A percentile compares a stretch with the other conserved stretches of the same genome.
Evolutionary conservation across 2,797 vertebrate genomes (phyloP).

Genomic region (Melanogrammus aeglefinus): DNA sequence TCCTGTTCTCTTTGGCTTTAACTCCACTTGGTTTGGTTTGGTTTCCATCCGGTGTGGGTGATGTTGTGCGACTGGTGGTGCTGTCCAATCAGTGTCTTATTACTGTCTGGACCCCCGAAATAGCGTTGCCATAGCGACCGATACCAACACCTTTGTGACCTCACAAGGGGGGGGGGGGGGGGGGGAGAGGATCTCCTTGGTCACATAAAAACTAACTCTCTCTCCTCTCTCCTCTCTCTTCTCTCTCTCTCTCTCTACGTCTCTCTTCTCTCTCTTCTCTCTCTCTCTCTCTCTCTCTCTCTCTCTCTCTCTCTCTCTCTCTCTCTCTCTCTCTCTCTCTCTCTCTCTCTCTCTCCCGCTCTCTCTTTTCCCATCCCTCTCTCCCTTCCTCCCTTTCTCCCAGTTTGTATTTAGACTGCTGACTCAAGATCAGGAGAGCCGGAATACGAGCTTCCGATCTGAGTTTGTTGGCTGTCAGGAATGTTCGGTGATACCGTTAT

Average conservation of each 20-base stretch:
- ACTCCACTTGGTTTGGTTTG: background rate
- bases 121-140: background rate
- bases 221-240: background rate
- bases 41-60: background rate
- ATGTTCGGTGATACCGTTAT: background rate
- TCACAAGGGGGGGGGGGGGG: background rate
- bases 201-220: background rate
- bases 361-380: background rate
- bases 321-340: background rate
- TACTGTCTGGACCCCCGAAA: background rate
- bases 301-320: background rate
- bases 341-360: background rate
- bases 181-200: background rate
- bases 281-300: background rate
- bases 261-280: background rate
- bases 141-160: conserved; percentile 1
- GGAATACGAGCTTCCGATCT: background rate
- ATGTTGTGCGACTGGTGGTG: background rate
- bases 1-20: background rate
- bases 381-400: background rate
- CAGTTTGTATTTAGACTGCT: background rate
- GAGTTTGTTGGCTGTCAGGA: background rate
- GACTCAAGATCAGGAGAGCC: too few species aligned
- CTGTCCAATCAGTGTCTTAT: background rate
- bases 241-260: background rate